Percentiles rank a stretch among this genome's conserved stretches.
phyloP scores from a whole-genome alignment of 2,888 invertebrate genomes.

The Hirudinaria manillensis region DNA sequence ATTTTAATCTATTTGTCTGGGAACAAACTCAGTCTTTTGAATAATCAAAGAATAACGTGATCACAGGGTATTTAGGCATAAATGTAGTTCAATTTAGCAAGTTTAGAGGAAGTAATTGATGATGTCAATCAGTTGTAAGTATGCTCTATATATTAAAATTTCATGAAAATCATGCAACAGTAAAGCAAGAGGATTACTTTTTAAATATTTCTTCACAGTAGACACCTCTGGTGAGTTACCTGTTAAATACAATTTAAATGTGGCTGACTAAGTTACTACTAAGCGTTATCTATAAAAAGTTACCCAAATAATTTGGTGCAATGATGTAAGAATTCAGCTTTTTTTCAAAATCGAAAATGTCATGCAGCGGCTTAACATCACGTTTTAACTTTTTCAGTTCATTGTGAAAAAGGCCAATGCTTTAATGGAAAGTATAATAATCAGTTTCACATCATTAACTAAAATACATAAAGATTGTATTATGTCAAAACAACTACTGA shows the following conservation, averaged over 20 bases:
- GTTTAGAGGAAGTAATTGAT: neutral
- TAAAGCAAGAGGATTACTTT: no score
- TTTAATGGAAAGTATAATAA: neutral
- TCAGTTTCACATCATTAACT: neutral
- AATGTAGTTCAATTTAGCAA: neutral
- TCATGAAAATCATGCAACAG: no score
- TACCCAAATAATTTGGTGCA: slow-evolving; percentile 1
- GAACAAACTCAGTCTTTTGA: neutral
- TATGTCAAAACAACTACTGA: neutral
- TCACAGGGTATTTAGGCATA: neutral
- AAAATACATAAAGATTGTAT: neutral
- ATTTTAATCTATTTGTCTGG: neutral
- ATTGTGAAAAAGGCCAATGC: neutral
- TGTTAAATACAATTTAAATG: no score
- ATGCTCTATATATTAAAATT: no score
- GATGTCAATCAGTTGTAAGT: no score
- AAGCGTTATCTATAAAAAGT: neutral
- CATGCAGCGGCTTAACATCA: neutral
- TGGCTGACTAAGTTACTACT: no score
- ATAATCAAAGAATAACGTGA: neutral
- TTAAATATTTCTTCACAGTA: no score
- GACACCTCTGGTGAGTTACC: no score
- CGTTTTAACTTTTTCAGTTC: neutral
- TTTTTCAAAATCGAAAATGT: slow-evolving; percentile 8
- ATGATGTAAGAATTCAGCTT: neutral